Conservation (phyloP, 2,888 invertebrate species). For the Limnephilus lunatus region DNA sequence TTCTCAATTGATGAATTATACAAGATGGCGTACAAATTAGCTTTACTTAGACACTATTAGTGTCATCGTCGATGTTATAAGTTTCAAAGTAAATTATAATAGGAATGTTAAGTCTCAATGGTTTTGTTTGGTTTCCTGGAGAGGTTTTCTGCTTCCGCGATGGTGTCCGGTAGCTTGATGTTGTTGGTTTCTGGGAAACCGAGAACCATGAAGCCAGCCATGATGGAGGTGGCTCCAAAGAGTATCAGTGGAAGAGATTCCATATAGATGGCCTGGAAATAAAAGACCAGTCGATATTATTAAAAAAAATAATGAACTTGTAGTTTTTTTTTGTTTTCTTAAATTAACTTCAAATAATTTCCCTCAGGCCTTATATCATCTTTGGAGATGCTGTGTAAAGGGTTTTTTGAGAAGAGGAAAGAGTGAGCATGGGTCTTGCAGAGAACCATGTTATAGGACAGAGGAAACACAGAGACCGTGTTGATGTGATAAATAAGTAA, state of each 20-base stretch:
- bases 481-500: too few relatives aligned
- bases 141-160: constrained; percentile 74
- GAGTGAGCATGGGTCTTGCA: too few relatives aligned
- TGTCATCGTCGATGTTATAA: background rate
- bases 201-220: constrained; percentile 74
- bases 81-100: background rate
- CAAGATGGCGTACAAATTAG: background rate
- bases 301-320: background rate
- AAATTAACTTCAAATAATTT: too few relatives aligned
- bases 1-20: background rate
- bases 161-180: constrained; percentile 76
- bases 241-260: constrained; percentile 74
- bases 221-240: constrained; percentile 76
- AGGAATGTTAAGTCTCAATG: background rate
- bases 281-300: background rate
- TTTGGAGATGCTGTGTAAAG: too few relatives aligned
- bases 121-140: constrained; percentile 30
- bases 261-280: constrained; percentile 58
- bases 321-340: too few relatives aligned
- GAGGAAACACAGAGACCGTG: too few relatives aligned
- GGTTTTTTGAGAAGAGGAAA: too few relatives aligned
- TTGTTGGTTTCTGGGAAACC: constrained; percentile 80
- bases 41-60: background rate
- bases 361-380: too few relatives aligned
- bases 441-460: too few relatives aligned